Evolutionary conservation across 2,888 invertebrate species (phyloP).

Genomic region (Eristalinus aeneus): DNA sequence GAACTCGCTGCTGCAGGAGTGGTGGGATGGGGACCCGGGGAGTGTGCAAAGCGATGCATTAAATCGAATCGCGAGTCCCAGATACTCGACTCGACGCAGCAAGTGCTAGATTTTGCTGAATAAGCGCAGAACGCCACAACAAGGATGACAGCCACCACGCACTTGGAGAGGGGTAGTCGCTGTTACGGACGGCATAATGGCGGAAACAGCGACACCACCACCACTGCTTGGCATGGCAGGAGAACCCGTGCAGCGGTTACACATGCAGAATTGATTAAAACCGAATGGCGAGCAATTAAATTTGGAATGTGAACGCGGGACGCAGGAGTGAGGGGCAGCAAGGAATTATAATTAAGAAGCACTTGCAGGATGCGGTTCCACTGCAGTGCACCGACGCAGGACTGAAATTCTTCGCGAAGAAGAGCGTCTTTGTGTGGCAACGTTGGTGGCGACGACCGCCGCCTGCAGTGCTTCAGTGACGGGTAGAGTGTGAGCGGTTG

Average conservation of each 20-base stretch:
- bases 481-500: background rate
- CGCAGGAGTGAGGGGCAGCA: background rate
- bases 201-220: background rate
- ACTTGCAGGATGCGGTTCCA: background rate
- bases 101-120: background rate
- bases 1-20: background rate
- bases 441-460: background rate
- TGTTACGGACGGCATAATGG: background rate
- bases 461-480: background rate
- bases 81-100: background rate
- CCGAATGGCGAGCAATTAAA: slow-evolving; percentile 22
- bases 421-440: background rate
- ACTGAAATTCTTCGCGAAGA: background rate
- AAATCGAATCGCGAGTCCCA: slow-evolving; percentile 30
- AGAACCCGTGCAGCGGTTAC: slow-evolving; percentile 3
- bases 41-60: slow-evolving; percentile 28
- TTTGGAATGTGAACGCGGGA: background rate
- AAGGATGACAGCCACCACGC: background rate
- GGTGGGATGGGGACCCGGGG: background rate
- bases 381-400: background rate
- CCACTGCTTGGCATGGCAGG: background rate
- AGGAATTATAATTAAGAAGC: background rate
- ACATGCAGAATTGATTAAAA: slow-evolving; percentile 35
- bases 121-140: background rate
- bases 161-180: background rate